Evolutionary conservation across 2,113 vertebrate genomes (phyloP), one percentile per base, ranked within the genome.

Genomic region (Amphiprion ocellaris): DNA sequence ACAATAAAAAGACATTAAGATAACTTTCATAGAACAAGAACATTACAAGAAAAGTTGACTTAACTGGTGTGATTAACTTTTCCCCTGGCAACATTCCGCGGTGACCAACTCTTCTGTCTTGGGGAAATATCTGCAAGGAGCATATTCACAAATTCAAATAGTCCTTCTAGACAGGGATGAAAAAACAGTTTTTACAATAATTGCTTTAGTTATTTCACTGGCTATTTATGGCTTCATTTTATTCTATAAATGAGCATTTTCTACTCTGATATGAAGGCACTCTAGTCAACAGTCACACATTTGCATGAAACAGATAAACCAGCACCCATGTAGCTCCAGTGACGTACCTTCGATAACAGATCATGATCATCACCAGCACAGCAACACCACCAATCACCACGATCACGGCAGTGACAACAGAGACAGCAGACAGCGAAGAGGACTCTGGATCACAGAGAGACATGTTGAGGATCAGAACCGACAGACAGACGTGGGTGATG

Each of bases 321-420:
- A 9, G 33, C 33, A 37, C 33, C 33, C 33, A 37, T 37, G 33
- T 9, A 37, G 33, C 23, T 46, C 26, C 11, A 47, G 33, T 55
- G 17, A 41, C 88, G 23, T 23, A 92, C 94, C 92, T 92, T 64
- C 69, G 89, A 80, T 89, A 95, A 64, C 89, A 93, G 47, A 86
- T 56, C 66, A 92, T 64, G 55, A 93, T 64, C 49, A 92, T 60
- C 16, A 83, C 59, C 67, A 93, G 78, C 33, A 82, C 14, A 1
- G 87, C 89, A 23, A 86, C 83, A 2, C 90, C 90, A 6, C 84
- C 89, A 3, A 91, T 59, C 70, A 94, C 91, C 1, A 91, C 74
- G 2, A 87, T 81, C 55, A 94, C 92, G 4, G 92, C 90, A 30
- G 87, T 82, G n/a, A 90, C 56, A 0, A 94, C 60, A 15, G 91